These are phyloP conservation scores for Harpagus bidentatus DNA, from an alignment of 2,113 vertebrate genomes.

Conservation along the genomic window DNA sequence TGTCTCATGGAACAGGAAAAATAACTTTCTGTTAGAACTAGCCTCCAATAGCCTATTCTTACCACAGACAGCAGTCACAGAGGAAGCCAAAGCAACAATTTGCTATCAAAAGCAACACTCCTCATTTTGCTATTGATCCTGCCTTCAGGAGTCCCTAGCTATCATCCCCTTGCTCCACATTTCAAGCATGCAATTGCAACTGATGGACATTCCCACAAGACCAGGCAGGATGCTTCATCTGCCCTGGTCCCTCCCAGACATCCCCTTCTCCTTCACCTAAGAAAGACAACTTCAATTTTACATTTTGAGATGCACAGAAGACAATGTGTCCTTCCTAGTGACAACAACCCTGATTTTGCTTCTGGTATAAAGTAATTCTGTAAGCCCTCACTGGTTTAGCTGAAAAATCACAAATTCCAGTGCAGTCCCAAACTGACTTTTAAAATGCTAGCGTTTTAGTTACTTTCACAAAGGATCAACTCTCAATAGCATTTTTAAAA, in stretches of 20 bases:
- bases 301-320: rapidly evolving
- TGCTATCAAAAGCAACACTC: background rate
- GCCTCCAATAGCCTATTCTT: background rate
- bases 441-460: background rate
- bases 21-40: background rate
- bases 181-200: background rate
- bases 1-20: background rate
- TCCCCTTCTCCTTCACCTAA: background rate
- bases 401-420: background rate
- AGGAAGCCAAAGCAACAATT: background rate
- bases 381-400: background rate
- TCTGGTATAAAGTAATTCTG: background rate
- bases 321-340: background rate
- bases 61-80: background rate
- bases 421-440: background rate
- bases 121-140: background rate
- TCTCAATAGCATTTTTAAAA: background rate
- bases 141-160: background rate
- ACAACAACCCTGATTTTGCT: background rate
- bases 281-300: background rate
- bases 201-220: background rate
- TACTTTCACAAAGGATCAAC: background rate
- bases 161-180: background rate
- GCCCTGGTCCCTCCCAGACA: background rate
- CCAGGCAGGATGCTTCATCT: background rate